These are phyloP conservation scores for Coptodon rendalli DNA, from an alignment of 2,113 vertebrate genomes.

Conservation along the genomic window DNA sequence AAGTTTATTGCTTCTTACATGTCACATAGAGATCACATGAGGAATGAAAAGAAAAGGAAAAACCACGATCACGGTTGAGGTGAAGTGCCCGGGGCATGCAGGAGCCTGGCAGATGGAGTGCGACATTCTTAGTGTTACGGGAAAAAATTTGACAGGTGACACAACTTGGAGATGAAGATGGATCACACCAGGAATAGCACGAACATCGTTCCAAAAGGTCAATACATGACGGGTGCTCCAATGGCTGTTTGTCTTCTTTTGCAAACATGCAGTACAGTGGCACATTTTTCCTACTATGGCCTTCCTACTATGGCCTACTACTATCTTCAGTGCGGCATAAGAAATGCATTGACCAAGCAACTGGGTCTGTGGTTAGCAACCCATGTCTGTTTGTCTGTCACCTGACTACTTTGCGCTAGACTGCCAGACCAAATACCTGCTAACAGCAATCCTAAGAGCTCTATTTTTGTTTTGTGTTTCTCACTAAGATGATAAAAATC, in stretches of 20 bases:
- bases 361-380: not conserved
- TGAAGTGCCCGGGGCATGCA: not conserved
- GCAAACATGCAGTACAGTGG: constrained; percentile 2
- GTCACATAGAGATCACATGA: not conserved
- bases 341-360: not conserved
- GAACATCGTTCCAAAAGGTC: constrained; percentile 6
- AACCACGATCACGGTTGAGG: not conserved
- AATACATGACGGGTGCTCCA: not conserved
- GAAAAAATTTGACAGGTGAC: constrained; percentile 13
- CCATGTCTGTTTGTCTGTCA: not conserved
- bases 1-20: not conserved
- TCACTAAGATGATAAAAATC: not conserved
- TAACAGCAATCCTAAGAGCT: not conserved
- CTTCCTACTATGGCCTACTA: not conserved
- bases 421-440: not conserved
- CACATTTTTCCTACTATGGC: constrained; percentile 10
- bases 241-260: not conserved
- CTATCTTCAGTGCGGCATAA: not conserved
- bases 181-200: constrained; percentile 14
- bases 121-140: not conserved
- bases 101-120: not conserved
- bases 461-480: not conserved
- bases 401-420: not conserved
- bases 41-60: not conserved
- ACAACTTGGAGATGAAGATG: constrained; percentile 12